Percentiles rank a stretch among this genome's conserved stretches.
Evolutionary conservation across 2,113 vertebrate species (phyloP).

Genomic region (Tauraco erythrolophus): DNA sequence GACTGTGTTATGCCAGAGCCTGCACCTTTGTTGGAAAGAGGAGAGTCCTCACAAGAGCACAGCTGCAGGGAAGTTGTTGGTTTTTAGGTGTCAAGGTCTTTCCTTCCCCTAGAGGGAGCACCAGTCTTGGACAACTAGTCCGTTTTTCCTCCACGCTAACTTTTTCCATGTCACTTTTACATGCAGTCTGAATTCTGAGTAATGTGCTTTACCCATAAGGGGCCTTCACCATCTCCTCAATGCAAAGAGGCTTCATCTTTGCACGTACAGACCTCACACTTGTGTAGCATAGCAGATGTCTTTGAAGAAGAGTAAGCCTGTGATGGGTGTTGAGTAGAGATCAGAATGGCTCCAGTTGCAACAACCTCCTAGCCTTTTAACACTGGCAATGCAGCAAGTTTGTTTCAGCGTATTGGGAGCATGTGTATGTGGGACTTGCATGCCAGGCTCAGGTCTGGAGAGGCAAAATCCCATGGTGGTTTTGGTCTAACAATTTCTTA

Average conservation of each 20-base stretch:
- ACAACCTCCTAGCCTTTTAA: not conserved
- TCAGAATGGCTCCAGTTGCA: not conserved
- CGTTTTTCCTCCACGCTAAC: not conserved
- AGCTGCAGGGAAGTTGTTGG: not conserved
- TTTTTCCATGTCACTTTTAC: not conserved
- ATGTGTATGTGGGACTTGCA: rapidly evolving
- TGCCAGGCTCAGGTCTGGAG: not conserved
- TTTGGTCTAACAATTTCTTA: not conserved
- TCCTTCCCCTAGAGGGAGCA: slow-evolving; percentile 58
- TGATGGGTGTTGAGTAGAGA: not conserved
- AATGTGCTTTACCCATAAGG: not conserved
- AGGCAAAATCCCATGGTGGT: not conserved
- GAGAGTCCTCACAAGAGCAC: not conserved
- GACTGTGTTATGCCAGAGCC: not conserved
- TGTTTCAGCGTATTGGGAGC: not conserved
- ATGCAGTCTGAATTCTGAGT: not conserved
- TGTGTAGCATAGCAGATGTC: not conserved
- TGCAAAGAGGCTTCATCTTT: not conserved
- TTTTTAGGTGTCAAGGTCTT: not conserved
- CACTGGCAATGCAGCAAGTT: not conserved
- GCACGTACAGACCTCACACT: not conserved
- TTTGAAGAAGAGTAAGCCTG: not conserved
- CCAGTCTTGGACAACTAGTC: not conserved
- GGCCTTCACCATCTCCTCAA: not conserved
- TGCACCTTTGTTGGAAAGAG: not conserved